phyloP scores from a whole-genome alignment of 2,888 invertebrate species.

The Drosophila recens region DNA sequence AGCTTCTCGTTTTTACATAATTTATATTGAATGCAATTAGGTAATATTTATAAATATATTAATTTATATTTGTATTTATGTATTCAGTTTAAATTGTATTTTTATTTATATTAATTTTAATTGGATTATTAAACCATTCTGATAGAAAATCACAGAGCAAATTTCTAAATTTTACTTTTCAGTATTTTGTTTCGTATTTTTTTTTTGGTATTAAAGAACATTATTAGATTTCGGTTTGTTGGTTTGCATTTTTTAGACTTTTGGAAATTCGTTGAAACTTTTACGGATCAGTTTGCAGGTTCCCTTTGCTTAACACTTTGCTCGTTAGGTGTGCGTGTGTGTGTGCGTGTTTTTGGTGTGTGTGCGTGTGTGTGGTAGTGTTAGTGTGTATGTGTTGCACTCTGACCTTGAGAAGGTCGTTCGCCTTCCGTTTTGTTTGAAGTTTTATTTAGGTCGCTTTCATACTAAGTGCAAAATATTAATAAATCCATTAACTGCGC shows the following conservation, averaged over 20 bases:
- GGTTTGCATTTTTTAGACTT: conserved; percentile 44
- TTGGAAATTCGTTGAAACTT: conserved; percentile 75
- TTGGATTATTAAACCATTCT: conserved; percentile 73
- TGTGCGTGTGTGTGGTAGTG: conserved; percentile 16
- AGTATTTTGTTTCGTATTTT: conserved; percentile 24
- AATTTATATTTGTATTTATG: conserved; percentile 17
- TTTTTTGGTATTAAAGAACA: conserved; percentile 21
- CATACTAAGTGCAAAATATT: conserved; percentile 39
- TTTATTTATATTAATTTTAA: conserved; percentile 29
- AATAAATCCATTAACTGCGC: conserved; percentile 38
- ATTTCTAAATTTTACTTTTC: conserved; percentile 70
- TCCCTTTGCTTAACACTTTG: conserved; percentile 35
- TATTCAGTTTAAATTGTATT: conserved; percentile 3
- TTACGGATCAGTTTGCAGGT: conserved; percentile 56
- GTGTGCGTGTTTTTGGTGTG: conserved; percentile 8
- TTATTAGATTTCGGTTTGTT: conserved; percentile 31
- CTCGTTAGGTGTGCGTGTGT: conserved; percentile 21
- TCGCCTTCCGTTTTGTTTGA: neutral
- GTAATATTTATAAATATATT: conserved; percentile 64
- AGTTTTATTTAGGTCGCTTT: conserved; percentile 43
- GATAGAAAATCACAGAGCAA: conserved; percentile 83
- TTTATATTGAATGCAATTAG: conserved; percentile 54
- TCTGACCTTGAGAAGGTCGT: conserved; percentile 45
- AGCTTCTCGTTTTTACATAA: conserved; percentile 54
- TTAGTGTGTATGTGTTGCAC: conserved; percentile 41